Base-by-base conservation (phyloP, 2,888 invertebrate species). In the Gryllus longicercus region DNA sequence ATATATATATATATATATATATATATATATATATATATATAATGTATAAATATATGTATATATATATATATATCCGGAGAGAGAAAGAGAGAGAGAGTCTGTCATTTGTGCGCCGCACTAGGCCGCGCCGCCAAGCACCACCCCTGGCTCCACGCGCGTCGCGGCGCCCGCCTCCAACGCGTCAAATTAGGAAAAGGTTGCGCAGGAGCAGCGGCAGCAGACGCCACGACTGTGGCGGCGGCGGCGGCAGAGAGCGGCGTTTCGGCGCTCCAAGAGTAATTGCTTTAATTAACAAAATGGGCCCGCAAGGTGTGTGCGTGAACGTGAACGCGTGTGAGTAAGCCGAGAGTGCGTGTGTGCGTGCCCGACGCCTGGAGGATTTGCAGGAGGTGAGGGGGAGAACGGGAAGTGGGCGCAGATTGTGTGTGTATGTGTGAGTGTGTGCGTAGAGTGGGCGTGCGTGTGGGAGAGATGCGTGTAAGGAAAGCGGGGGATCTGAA, bases 281-380 rank as follows among this genome's bases (percentile, higher is more conserved):
- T 88, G 88, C 88, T 88, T 88, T 88, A 88, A 88, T 88, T 88
- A 88, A 88, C 88, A 88, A 88, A 88, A 88, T 87, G 87, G 87
- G 87, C 81, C 81, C 79, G 80, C 82, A 82, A 82, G 82, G 81
- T 82, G 82, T 82, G 76, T 82, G 78, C 81, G 80, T 80, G 80
- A 14, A n/a, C n/a, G 63, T 63, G 63, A 18, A 5, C 63, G 16
- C n/a, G 63, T 63, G 63, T 63, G 63, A n/a, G 63, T 14, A 76
- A 76, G 51, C 50, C 21, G 63, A 63, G 63, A n/a, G 63, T 38
- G 38, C 38, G 38, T 38, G 38, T 38, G 38, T 38, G 38, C 5
- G 38, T 38, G 38, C 38, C 8, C 8, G 38, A 8, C 38, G 38
- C 8, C 38, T 8, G 8, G 38, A 38, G 38, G 38, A 38, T 38